Conservation (phyloP, 1,140 invertebrate genomes). For the Drosophila pandora region DNA sequence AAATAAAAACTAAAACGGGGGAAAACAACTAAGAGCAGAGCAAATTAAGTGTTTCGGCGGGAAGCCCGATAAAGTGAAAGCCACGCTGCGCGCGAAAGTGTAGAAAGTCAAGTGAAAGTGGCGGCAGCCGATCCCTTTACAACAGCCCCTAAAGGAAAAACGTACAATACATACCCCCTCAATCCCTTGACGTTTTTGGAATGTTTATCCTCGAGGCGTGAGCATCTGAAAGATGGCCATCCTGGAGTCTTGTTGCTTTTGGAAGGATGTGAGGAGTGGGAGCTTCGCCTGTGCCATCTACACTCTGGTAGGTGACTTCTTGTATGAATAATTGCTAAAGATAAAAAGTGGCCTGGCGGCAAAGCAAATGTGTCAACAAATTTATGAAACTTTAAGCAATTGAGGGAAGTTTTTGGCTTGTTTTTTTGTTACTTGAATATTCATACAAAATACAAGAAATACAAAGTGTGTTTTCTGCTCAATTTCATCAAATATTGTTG, state of each 20-base stretch:
- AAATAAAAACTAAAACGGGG: conserved; percentile 13
- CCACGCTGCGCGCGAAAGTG: conserved; percentile 41
- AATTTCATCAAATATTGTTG: too few species aligned
- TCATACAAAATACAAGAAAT: too few species aligned
- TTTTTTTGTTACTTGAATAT: too few species aligned
- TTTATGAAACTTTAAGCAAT: not conserved
- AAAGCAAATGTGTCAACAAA: not conserved
- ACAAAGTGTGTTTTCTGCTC: too few species aligned
- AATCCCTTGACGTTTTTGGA: conserved; percentile 14
- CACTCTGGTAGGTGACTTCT: conserved; percentile 87
- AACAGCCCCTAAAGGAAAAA: not conserved
- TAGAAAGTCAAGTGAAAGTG: conserved; percentile 70
- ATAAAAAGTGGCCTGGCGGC: conserved; percentile 12
- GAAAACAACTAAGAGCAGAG: conserved; percentile 20
- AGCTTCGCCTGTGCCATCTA: conserved; percentile 91
- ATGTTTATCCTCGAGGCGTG: conserved; percentile 46
- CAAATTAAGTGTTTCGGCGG: conserved; percentile 53
- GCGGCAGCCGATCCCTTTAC: conserved; percentile 58
- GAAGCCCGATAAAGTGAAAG: conserved; percentile 43
- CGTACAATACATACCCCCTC: not conserved
- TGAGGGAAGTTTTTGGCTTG: too few species aligned
- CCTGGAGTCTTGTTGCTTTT: conserved; percentile 92
- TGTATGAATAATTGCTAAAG: conserved; percentile 31
- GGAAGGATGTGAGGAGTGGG: conserved; percentile 90
- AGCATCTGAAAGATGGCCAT: conserved; percentile 87